phyloP scores from a whole-genome alignment of 2,888 invertebrate species.

The Callyntrura sp. region DNA sequence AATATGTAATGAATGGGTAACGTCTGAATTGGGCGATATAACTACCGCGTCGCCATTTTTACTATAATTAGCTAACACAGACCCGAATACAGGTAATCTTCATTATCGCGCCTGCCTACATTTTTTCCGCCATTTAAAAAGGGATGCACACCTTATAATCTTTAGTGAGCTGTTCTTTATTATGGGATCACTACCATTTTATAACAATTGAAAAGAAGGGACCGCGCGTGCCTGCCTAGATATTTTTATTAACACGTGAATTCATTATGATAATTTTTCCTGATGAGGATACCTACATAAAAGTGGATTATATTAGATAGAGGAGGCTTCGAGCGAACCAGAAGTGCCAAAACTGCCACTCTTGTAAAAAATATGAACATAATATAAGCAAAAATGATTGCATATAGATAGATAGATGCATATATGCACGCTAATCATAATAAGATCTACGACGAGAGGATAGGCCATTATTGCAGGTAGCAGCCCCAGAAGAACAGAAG shows the following conservation, averaged over 20 bases:
- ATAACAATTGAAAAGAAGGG: background rate
- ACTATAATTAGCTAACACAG: background rate
- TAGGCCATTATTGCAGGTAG: no score
- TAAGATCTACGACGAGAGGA: no score
- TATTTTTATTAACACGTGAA: background rate
- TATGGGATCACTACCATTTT: background rate
- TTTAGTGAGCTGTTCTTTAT: no score
- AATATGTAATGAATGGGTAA: background rate
- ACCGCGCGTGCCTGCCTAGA: background rate
- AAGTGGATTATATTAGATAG: no score
- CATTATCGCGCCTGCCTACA: no score
- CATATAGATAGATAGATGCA: no score
- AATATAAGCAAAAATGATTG: no score
- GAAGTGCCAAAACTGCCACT: background rate
- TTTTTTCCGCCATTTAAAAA: background rate
- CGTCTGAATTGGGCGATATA: background rate
- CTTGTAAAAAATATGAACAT: background rate
- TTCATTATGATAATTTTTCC: constrained; percentile 7
- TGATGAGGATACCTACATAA: background rate
- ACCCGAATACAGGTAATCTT: no score
- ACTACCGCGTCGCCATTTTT: background rate
- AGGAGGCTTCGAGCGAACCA: no score
- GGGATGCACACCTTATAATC: background rate
- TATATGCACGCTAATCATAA: no score
- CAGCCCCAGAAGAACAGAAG: no score